Evolutionary conservation across 1,140 invertebrate genomes (phyloP).

Genomic region (Drosophila ananassae): DNA sequence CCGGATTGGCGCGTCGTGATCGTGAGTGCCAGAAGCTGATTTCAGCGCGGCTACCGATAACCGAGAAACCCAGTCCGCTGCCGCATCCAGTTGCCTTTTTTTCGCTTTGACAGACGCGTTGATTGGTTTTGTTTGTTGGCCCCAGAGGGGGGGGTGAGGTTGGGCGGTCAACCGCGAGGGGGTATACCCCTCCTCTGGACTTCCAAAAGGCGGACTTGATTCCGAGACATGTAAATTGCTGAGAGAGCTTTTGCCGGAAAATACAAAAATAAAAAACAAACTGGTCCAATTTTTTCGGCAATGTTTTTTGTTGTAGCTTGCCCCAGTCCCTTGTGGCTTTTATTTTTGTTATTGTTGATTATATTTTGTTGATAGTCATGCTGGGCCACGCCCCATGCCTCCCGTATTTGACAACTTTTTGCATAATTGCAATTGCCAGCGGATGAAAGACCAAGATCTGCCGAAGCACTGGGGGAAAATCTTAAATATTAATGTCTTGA

Average conservation of each 20-base stretch:
- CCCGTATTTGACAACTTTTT: slow-evolving; percentile 76
- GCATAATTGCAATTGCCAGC: slow-evolving; percentile 65
- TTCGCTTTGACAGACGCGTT: slow-evolving; percentile 69
- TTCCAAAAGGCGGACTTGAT: slow-evolving; percentile 26
- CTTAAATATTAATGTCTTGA: neutral
- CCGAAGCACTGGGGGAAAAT: neutral
- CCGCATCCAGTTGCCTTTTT: slow-evolving; percentile 50
- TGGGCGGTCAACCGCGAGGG: too few relatives aligned
- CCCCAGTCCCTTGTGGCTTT: neutral
- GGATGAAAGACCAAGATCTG: neutral
- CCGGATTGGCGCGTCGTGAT: slow-evolving; percentile 54
- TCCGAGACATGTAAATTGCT: slow-evolving; percentile 81
- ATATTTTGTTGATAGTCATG: slow-evolving; percentile 73
- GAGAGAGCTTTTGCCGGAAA: slow-evolving; percentile 29
- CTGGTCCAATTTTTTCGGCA: slow-evolving; percentile 64
- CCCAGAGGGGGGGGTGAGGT: slow-evolving; percentile 2
- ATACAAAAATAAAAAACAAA: slow-evolving; percentile 26
- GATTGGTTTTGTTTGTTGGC: slow-evolving; percentile 80
- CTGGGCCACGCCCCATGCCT: slow-evolving; percentile 40
- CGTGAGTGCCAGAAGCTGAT: slow-evolving; percentile 84
- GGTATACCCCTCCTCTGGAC: neutral
- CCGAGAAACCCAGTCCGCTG: slow-evolving; percentile 20
- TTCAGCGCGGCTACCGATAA: slow-evolving; percentile 80
- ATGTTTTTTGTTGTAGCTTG: slow-evolving; percentile 21
- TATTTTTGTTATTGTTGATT: slow-evolving; percentile 52